Percentiles rank a stretch among this genome's conserved stretches.
Conservation (phyloP, 2,113 vertebrate species). For the Nasalis larvatus region DNA sequence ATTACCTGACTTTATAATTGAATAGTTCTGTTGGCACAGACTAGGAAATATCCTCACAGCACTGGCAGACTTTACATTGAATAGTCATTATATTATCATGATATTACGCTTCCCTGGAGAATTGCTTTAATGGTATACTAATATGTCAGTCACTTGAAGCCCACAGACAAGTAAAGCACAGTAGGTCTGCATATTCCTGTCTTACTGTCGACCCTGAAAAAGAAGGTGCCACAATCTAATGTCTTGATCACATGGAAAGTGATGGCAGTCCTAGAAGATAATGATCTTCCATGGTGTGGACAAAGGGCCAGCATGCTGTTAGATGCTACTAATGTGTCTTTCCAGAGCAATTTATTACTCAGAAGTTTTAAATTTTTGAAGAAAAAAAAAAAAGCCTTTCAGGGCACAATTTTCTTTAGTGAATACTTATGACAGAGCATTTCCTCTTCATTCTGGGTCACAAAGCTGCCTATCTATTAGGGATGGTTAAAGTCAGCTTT, state of each 20-base stretch:
- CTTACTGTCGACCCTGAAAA: not conserved
- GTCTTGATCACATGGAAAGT: not conserved
- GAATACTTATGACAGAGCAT: conserved; percentile 8
- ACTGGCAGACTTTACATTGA: conserved; percentile 5
- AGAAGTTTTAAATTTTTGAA: conserved; percentile 15
- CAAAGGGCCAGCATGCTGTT: not conserved
- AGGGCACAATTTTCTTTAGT: not conserved
- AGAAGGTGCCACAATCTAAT: not conserved
- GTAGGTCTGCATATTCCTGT: conserved; percentile 43
- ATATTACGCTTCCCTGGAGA: conserved; percentile 33
- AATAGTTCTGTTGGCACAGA: conserved; percentile 51
- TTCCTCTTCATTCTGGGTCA: conserved; percentile 38
- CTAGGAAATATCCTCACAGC: conserved; percentile 48
- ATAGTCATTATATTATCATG: conserved; percentile 46
- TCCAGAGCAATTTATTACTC: not conserved
- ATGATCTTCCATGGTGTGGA: not conserved
- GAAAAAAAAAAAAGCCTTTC: not conserved
- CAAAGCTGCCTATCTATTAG: conserved; percentile 33
- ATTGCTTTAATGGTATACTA: conserved; percentile 67
- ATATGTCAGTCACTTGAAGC: conserved; percentile 55
- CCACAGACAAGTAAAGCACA: conserved; percentile 18
- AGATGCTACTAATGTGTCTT: not conserved
- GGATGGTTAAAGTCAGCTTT: conserved; percentile 35
- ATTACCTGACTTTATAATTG: conserved; percentile 66
- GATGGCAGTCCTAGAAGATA: conserved; percentile 9